Conservation (phyloP, 2,888 invertebrate genomes). For the Arge pagana region DNA sequence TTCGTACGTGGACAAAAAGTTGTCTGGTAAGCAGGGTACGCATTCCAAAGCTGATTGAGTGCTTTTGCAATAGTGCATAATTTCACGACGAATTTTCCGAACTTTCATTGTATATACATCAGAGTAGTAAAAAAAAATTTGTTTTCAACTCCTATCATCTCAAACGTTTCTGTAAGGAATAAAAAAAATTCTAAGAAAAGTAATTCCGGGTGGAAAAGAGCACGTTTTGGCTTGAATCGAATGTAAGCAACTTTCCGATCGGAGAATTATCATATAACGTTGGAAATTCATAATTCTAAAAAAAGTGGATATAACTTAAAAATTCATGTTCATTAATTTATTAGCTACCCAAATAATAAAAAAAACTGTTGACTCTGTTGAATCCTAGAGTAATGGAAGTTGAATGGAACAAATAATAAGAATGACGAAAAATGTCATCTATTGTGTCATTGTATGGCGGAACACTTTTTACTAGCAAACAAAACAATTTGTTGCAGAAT, state of each 20-base stretch:
- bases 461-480: background rate
- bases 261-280: background rate
- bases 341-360: too few relatives aligned
- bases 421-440: background rate
- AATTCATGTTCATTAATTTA: background rate
- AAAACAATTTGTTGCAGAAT: background rate
- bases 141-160: too few relatives aligned
- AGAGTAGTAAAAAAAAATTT: too few relatives aligned
- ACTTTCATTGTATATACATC: too few relatives aligned
- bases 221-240: background rate
- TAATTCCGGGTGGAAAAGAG: background rate
- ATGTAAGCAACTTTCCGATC: background rate
- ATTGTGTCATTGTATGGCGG: background rate
- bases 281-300: background rate
- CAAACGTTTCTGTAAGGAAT: too few relatives aligned
- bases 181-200: too few relatives aligned
- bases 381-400: background rate
- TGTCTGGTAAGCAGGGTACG: too few relatives aligned
- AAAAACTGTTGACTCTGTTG: background rate
- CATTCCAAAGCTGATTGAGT: too few relatives aligned
- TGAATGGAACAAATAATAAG: background rate
- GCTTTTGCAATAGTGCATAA: too few relatives aligned
- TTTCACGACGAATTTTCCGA: too few relatives aligned
- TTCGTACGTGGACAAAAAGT: too few relatives aligned
- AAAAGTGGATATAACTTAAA: background rate